These are phyloP conservation scores for Micronisus gabar DNA, from an alignment of 2,113 vertebrate species.

Conservation along the genomic window DNA sequence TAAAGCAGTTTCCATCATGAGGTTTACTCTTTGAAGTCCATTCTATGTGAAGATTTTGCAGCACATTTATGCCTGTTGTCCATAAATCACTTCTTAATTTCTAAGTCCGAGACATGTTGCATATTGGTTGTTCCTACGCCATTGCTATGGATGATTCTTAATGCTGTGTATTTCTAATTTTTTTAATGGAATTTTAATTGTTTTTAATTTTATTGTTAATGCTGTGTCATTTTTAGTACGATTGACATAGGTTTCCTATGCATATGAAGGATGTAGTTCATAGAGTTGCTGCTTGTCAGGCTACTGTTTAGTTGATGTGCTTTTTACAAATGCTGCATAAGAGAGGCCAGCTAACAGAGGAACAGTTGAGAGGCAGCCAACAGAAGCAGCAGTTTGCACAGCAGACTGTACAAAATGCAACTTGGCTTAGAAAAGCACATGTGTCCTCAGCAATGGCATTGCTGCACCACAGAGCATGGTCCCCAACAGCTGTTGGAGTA, in stretches of 20 bases:
- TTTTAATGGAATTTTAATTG: neutral
- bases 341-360: neutral
- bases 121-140: neutral
- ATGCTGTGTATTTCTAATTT: neutral
- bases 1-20: neutral
- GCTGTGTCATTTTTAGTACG: neutral
- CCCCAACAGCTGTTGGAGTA: neutral
- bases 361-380: neutral
- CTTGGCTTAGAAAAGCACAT: neutral
- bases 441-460: neutral
- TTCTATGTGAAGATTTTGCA: neutral
- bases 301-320: neutral
- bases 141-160: neutral
- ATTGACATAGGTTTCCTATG: too few species aligned
- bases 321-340: neutral
- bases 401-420: neutral
- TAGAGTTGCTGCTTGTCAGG: neutral
- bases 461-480: neutral
- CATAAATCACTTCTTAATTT: neutral
- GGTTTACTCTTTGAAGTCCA: neutral
- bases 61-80: neutral
- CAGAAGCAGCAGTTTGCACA: fast-evolving
- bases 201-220: neutral
- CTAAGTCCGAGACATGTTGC: neutral
- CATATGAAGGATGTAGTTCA: neutral